Evolutionary conservation across 2,797 vertebrate species (phyloP).

Genomic region (Tenualosa thibaudeaui): DNA sequence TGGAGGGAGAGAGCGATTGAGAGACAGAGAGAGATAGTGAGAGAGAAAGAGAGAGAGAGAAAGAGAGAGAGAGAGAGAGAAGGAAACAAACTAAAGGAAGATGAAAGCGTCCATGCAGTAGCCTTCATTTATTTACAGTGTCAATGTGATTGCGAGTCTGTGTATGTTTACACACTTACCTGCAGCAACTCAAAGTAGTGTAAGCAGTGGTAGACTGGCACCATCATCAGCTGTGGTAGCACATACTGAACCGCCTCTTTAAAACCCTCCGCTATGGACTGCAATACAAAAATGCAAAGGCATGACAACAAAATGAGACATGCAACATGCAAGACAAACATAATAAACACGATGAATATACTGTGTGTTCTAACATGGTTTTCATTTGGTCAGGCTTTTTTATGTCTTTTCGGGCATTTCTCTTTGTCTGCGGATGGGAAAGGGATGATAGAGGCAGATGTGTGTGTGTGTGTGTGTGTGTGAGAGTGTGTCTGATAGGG

Average conservation of each 20-base stretch:
- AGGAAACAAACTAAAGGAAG: too few relatives aligned
- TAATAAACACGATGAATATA: conserved; percentile 45
- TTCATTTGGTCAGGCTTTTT: not conserved
- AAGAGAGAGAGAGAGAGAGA: too few relatives aligned
- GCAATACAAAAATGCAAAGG: conserved; percentile 53
- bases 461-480: conserved; percentile 16
- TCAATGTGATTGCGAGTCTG: not conserved
- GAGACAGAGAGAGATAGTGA: not conserved
- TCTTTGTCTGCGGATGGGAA: not conserved
- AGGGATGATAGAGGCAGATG: not conserved
- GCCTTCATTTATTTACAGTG: not conserved
- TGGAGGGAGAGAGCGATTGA: not conserved
- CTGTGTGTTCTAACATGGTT: too few relatives aligned
- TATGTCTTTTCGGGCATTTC: not conserved
- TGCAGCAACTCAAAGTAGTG: conserved; percentile 98
- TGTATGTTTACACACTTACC: conserved; percentile 67
- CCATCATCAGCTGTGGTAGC: conserved; percentile 94
- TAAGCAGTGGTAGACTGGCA: conserved; percentile 96
- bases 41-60: not conserved
- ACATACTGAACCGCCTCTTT: conserved; percentile 95
- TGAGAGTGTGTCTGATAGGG: not conserved
- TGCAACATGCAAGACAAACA: not conserved
- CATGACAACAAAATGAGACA: not conserved
- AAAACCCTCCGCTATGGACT: conserved; percentile 93
- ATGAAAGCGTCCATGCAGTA: not conserved